These are phyloP conservation scores for Zaprionus africanus DNA, from an alignment of 1,140 invertebrate genomes.

Conservation along the genomic window DNA sequence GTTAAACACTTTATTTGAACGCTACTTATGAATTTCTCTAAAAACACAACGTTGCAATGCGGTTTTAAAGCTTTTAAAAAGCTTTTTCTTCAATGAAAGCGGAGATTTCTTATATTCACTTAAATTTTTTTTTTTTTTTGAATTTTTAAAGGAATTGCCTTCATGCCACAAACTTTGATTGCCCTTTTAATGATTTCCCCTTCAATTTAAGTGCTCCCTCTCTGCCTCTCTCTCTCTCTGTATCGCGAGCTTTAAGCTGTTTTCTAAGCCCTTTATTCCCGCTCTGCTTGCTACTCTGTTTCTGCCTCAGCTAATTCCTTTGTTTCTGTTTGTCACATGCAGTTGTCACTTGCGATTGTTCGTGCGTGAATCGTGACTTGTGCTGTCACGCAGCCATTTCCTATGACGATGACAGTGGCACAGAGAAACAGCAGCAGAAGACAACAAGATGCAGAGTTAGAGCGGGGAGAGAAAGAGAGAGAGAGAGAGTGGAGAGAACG, in stretches of 20 bases:
- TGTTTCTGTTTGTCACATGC: constrained; percentile 3
- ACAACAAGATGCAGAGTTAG: neutral
- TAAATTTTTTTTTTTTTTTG: neutral
- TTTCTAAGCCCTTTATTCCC: neutral
- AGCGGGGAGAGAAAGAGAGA: neutral
- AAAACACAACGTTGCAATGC: too few relatives aligned
- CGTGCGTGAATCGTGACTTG: constrained; percentile 7
- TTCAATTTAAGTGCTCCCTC: too few relatives aligned
- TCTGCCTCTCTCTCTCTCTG: neutral
- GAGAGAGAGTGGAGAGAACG: neutral
- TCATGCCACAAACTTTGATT: too few relatives aligned
- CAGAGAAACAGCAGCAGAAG: neutral
- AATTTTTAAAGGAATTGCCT: too few relatives aligned
- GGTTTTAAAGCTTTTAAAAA: too few relatives aligned
- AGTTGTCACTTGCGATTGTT: constrained; percentile 10
- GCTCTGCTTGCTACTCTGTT: neutral
- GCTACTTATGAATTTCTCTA: too few relatives aligned
- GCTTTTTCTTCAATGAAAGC: too few relatives aligned
- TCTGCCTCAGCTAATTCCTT: neutral
- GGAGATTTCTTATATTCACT: neutral
- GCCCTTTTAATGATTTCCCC: too few relatives aligned
- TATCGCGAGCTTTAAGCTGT: neutral
- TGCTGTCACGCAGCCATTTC: constrained; percentile 23
- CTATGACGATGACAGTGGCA: constrained; percentile 23
- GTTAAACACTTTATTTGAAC: too few relatives aligned